Evolutionary conservation across 2,888 invertebrate species (phyloP).

Genomic region (Unio pictorum): DNA sequence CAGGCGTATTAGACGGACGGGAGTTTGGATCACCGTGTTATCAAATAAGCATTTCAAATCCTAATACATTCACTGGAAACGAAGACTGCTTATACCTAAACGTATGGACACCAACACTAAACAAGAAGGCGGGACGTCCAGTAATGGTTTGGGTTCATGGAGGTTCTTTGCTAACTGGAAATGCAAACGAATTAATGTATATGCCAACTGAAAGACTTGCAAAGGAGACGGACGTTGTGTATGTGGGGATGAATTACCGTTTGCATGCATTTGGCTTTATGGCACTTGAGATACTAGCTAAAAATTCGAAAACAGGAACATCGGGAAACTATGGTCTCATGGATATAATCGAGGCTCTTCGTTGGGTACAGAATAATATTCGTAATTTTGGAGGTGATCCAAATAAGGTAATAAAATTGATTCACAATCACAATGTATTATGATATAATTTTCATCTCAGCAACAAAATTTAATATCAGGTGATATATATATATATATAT

Average conservation of each 20-base stretch:
- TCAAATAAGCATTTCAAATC: not conserved
- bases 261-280: too few species aligned
- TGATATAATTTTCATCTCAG: too few species aligned
- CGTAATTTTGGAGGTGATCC: conserved; percentile 55
- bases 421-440: too few species aligned
- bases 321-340: too few species aligned
- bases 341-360: conserved; percentile 46
- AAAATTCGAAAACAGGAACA: too few species aligned
- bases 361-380: conserved; percentile 55
- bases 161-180: conserved; percentile 41
- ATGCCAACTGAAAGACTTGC: conserved; percentile 83
- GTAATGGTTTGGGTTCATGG: conserved; percentile 67
- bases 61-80: conserved; percentile 28
- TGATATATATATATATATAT: too few species aligned
- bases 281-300: too few species aligned
- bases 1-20: conserved; percentile 46
- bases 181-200: conserved; percentile 35
- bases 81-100: conserved; percentile 37
- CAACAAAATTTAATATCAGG: too few species aligned
- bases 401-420: conserved; percentile 9
- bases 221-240: conserved; percentile 84
- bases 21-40: too few species aligned
- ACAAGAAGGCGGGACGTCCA: conserved; percentile 37
- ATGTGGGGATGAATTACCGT: conserved; percentile 89
- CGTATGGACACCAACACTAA: conserved; percentile 60